These are phyloP conservation scores for Sebastes aleutianus DNA, from an alignment of 2,797 vertebrate genomes.

Conservation along the genomic window DNA sequence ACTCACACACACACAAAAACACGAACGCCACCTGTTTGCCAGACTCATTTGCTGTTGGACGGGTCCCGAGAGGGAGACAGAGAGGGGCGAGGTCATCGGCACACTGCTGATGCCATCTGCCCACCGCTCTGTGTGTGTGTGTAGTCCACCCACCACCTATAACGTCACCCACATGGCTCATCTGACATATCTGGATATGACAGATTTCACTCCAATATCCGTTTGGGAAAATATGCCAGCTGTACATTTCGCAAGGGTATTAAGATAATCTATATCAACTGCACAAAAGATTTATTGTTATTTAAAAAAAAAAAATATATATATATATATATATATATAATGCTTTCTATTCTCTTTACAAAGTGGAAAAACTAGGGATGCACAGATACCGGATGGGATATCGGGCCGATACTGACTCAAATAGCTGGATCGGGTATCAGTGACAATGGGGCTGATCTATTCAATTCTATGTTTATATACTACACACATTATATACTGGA, in stretches of 20 bases:
- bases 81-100: slow-evolving; percentile 48
- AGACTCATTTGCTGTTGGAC: slow-evolving; percentile 45
- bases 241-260: slow-evolving; percentile 31
- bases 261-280: slow-evolving; percentile 20
- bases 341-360: neutral
- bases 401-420: no score
- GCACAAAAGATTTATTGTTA: neutral
- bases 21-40: slow-evolving; percentile 59
- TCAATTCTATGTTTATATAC: no score
- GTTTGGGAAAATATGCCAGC: neutral
- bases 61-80: slow-evolving; percentile 52
- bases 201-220: slow-evolving; percentile 46
- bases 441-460: no score
- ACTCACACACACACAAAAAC: slow-evolving; percentile 24
- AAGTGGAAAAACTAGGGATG: no score
- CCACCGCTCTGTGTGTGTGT: slow-evolving; percentile 24
- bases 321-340: neutral
- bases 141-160: slow-evolving; percentile 16
- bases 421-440: no score
- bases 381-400: no score
- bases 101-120: slow-evolving; percentile 69
- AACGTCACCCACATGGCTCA: slow-evolving; percentile 39
- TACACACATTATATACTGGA: no score
- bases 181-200: slow-evolving; percentile 38
- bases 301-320: neutral